Evolutionary conservation across 2,797 vertebrate species (phyloP).

Genomic region (Loriculus beryllinus): DNA sequence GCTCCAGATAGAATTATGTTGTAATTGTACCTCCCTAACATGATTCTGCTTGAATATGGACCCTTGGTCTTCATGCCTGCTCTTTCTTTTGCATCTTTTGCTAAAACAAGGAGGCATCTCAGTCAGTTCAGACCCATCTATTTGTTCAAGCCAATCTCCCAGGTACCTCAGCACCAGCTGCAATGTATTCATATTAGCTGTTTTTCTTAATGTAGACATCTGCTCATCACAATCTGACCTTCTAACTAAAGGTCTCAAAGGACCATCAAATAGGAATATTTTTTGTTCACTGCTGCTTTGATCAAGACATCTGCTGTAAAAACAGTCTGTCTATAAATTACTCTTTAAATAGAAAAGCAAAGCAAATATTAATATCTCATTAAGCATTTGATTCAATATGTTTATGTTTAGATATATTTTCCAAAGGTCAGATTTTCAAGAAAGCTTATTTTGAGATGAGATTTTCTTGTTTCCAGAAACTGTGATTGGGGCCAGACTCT

Average conservation of each 20-base stretch:
- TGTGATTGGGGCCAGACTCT: not conserved
- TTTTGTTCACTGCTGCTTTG: not conserved
- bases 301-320: not conserved
- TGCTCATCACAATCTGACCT: not conserved
- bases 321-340: not conserved
- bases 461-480: not conserved
- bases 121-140: not conserved
- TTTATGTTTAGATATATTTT: slow-evolving; percentile 1
- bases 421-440: not conserved
- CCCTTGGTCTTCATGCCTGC: not conserved
- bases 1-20: not conserved
- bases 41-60: not conserved
- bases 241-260: slow-evolving; percentile 18
- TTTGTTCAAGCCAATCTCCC: not conserved
- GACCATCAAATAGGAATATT: not conserved
- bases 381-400: not conserved
- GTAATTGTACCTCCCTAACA: not conserved
- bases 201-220: not conserved
- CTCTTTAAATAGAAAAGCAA: not conserved
- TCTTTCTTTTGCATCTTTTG: not conserved
- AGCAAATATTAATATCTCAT: not conserved
- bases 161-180: not conserved
- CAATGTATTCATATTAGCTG: not conserved
- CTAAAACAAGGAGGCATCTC: not conserved
- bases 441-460: not conserved